Base-by-base conservation (phyloP, 2,888 invertebrate species). In the Torymus aiolomorphi region DNA sequence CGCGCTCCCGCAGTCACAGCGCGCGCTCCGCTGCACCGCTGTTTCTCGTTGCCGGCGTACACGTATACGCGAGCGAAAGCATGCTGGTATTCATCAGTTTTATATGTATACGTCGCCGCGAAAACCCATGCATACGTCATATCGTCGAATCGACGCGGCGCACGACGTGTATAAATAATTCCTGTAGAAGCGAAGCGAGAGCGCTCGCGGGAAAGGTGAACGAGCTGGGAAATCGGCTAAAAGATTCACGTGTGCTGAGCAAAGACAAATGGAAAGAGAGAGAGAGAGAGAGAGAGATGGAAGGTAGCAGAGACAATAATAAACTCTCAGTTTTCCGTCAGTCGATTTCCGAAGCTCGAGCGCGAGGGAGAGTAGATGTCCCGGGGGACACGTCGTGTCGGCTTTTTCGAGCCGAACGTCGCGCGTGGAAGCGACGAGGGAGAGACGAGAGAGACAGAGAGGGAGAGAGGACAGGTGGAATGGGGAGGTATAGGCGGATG, bases 241-340 rank as follows among this genome's bases (percentile, higher is more conserved):
- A 69, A 74, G 52, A 73, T 78, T 78, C 67, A 70, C 18, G 57
- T 20, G 14, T 31, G 59, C n/a, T 2, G 65, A 56, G 42, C 31
- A 52, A 59, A 24, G 42, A 66, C 62, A 63, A 62, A 61, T 11
- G 42, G 42, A 42, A 42, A 42, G 42, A 42, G 8, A 8, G 4
- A 0, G n/a, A 20, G 20, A 5, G n/a, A 3, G 20, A 51, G 14
- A 52, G 8, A 10, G 12, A 11, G 8, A 42, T 42, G 42, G 8
- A 8, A 42, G 42, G 8, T 42, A 42, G 49, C 20, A 57, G n/a
- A 66, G n/a, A 66, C 20, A 62, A 70, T 65, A 70, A 70, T 79
- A 79, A 79, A 79, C 69, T 69, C 67, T 31, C 69, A 59, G 73
- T 74, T 57, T 71, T 76, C 56, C 52, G 57, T 69, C 71, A 11